A percentile compares a stretch with the other conserved stretches of the same genome.
Evolutionary conservation across 2,797 vertebrate species (phyloP).

Genomic region (Coilia nasus): DNA sequence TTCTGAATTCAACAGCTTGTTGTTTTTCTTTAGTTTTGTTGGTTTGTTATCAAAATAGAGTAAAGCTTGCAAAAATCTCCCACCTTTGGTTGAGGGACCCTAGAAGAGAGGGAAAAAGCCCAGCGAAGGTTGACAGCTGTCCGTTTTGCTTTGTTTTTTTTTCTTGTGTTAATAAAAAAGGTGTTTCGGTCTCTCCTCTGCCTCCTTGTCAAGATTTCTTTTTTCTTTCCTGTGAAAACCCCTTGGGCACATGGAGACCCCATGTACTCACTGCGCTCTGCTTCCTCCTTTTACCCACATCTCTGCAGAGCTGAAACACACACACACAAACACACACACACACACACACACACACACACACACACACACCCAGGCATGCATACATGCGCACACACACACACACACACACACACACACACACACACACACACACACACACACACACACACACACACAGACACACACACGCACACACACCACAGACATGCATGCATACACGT

Average conservation of each 20-base stretch:
- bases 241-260: slow-evolving; percentile 61
- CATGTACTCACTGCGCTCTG: slow-evolving; percentile 18
- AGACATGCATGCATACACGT: background rate
- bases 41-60: slow-evolving; percentile 82
- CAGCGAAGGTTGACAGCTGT: slow-evolving; percentile 63
- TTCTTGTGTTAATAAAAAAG: slow-evolving; percentile 43
- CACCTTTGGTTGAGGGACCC: slow-evolving; percentile 75
- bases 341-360: background rate
- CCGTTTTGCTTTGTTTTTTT: slow-evolving; percentile 48
- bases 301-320: slow-evolving; percentile 56
- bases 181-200: slow-evolving; percentile 72
- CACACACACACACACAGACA: background rate
- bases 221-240: slow-evolving; percentile 62
- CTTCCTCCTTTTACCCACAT: slow-evolving; percentile 44
- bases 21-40: slow-evolving; percentile 53
- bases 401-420: slow-evolving; percentile 5
- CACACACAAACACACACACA: slow-evolving; percentile 2
- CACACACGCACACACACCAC: slow-evolving; percentile 3
- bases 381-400: slow-evolving; percentile 7
- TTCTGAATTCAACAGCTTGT: slow-evolving; percentile 44
- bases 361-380: background rate
- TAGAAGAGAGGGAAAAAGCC: slow-evolving; percentile 66
- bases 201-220: slow-evolving; percentile 64
- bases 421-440: background rate
- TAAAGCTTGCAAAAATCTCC: slow-evolving; percentile 66